Evolutionary conservation across 1,140 invertebrate genomes (phyloP), one percentile per base, ranked within the genome.

Genomic region (Drosophila azteca): DNA sequence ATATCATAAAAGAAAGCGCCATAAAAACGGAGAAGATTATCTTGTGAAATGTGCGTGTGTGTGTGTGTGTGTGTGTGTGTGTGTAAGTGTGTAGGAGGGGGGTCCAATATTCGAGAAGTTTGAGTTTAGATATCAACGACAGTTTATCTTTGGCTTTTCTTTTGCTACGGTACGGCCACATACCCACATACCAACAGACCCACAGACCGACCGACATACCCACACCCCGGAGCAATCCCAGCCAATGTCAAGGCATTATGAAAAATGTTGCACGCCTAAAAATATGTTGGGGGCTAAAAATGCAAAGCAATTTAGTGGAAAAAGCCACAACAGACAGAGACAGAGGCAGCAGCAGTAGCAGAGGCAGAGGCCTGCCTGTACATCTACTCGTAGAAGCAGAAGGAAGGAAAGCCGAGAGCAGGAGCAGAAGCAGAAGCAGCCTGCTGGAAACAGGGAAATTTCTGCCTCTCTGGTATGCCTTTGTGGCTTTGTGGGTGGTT

Each of bases 241-340:
- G 48, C 13, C 45, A 61, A 77, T 65, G 61, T 70, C 72, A 60
- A 73, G 55, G 58, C 68, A 77, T 77, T 82, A 82, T 82, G 79
- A 82, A 77, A 79, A 79, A 82, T 82, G 79, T 82, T 62, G 77
- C 74, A 76, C 51, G 79, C 73, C 73, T 70, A 66, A 79, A 82
- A 82, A 82, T 79, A 82, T 82, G 79, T 69, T 82, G 52, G 44
- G 54, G 49, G 44, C 52, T 24, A 35, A 59, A 72, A 77, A 77
- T 77, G 67, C 69, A 70, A 78, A 81, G 76, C 78, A 79, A 79
- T 79, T 79, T 79, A 77, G 77, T 75, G 69, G 66, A 77, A 79
- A 79, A 79, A 79, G 74, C 50, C 61, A 45, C 54, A 43, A 26
- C 54, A 57, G 35, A 39, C 24, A 26, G 54, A 57, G 13, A 15